These are phyloP conservation scores for Pholis gunnellus DNA, from an alignment of 2,113 vertebrate genomes.

Conservation along the genomic window DNA sequence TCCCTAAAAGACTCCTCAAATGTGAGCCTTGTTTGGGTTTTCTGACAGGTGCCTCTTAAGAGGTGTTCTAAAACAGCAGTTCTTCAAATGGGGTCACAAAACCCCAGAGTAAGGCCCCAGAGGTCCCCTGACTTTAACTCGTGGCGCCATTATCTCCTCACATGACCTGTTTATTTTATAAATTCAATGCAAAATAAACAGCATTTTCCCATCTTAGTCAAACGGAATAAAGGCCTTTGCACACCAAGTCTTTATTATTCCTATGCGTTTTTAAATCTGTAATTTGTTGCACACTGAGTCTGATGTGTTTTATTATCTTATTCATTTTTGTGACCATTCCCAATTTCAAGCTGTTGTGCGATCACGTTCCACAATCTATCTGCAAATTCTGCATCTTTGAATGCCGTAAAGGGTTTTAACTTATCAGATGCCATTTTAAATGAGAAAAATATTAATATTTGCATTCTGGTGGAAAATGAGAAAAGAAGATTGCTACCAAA, in stretches of 20 bases:
- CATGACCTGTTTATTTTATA: not conserved
- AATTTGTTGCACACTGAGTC: not conserved
- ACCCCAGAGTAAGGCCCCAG: not conserved
- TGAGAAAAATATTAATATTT: not conserved
- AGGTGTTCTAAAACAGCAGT: not conserved
- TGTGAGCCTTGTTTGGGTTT: constrained; percentile 7
- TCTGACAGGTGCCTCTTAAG: constrained; percentile 30
- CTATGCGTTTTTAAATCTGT: not conserved
- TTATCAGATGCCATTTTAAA: not conserved
- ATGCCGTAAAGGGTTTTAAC: not conserved
- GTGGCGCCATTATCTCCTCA: not conserved
- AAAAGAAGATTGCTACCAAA: not conserved
- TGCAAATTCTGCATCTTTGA: not conserved
- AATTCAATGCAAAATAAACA: not conserved
- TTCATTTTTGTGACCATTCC: not conserved
- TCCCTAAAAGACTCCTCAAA: constrained; percentile 20
- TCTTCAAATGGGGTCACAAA: constrained; percentile 9
- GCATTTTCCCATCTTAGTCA: not conserved
- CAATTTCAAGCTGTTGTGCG: not conserved
- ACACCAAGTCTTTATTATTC: not conserved
- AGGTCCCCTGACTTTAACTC: constrained; percentile 13
- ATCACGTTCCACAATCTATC: not conserved
- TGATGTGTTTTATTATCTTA: not conserved
- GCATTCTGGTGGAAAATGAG: not conserved
- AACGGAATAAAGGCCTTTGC: not conserved